These are phyloP conservation scores for Cyanistes caeruleus DNA, from an alignment of 2,113 vertebrate species.

Conservation along the genomic window DNA sequence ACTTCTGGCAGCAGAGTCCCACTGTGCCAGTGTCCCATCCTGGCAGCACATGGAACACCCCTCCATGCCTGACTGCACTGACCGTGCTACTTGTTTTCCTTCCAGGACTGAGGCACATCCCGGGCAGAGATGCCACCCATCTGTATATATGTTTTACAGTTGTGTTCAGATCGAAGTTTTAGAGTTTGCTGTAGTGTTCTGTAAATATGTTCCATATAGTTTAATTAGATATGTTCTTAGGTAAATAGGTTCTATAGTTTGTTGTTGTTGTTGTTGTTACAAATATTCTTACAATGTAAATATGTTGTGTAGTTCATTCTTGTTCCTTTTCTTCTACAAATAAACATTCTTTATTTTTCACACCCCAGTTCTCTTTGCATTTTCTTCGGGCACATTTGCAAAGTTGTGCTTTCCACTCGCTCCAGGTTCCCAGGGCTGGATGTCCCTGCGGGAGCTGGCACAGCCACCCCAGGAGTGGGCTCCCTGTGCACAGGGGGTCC, in stretches of 20 bases:
- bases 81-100: not conserved
- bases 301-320: not conserved
- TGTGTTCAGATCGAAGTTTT: not conserved
- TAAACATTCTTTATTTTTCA: rapidly evolving
- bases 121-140: rapidly evolving
- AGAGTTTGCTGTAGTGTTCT: not conserved
- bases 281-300: not conserved
- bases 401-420: not conserved
- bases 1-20: not conserved
- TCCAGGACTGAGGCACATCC: not conserved
- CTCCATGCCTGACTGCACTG: rapidly evolving
- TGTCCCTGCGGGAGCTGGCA: not conserved
- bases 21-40: not conserved
- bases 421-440: not conserved
- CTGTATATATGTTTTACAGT: rapidly evolving
- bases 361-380: not conserved
- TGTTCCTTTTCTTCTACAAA: rapidly evolving
- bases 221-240: rapidly evolving
- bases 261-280: not conserved
- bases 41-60: not conserved
- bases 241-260: rapidly evolving
- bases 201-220: rapidly evolving
- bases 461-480: not conserved
- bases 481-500: not conserved
- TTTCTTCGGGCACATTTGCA: not conserved